A percentile compares a stretch with the other conserved stretches of the same genome.
Evolutionary conservation across 2,888 invertebrate genomes (phyloP).

Genomic region (Operophtera brumata): DNA sequence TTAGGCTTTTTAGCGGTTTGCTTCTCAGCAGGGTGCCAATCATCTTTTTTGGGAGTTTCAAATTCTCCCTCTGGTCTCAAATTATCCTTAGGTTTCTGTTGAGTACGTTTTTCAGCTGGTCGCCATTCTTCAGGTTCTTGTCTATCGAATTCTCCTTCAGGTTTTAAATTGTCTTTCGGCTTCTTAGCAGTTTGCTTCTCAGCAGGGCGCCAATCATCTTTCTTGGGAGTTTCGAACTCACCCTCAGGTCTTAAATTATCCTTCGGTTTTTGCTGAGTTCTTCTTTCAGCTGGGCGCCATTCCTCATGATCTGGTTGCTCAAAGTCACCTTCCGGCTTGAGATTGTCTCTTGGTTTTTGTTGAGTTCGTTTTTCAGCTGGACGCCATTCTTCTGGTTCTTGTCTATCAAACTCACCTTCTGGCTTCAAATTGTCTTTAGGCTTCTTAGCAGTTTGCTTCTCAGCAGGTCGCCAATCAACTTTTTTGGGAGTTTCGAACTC

Average conservation of each 20-base stretch:
- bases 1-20: slow-evolving; percentile 58
- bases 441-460: slow-evolving; percentile 53
- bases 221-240: slow-evolving; percentile 45
- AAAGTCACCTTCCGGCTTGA: slow-evolving; percentile 76
- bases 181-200: slow-evolving; percentile 45
- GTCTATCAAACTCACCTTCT: slow-evolving; percentile 71
- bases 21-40: slow-evolving; percentile 66
- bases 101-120: slow-evolving; percentile 54
- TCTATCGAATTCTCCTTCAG: slow-evolving; percentile 80
- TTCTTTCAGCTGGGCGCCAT: slow-evolving; percentile 64
- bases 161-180: slow-evolving; percentile 72
- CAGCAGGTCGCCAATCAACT: slow-evolving; percentile 64
- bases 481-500: slow-evolving; percentile 48
- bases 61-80: slow-evolving; percentile 81
- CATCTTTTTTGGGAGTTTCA: slow-evolving; percentile 62
- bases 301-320: slow-evolving; percentile 61
- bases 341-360: slow-evolving; percentile 52
- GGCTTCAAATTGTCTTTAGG: slow-evolving; percentile 55
- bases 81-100: slow-evolving; percentile 81
- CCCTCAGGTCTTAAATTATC: slow-evolving; percentile 72
- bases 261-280: slow-evolving; percentile 54
- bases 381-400: slow-evolving; percentile 49
- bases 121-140: slow-evolving; percentile 55
- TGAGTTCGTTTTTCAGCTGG: slow-evolving; percentile 62
- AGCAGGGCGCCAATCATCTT: slow-evolving; percentile 67